Evolutionary conservation across 2,888 invertebrate genomes (phyloP).

Genomic region (Apeira syringaria): DNA sequence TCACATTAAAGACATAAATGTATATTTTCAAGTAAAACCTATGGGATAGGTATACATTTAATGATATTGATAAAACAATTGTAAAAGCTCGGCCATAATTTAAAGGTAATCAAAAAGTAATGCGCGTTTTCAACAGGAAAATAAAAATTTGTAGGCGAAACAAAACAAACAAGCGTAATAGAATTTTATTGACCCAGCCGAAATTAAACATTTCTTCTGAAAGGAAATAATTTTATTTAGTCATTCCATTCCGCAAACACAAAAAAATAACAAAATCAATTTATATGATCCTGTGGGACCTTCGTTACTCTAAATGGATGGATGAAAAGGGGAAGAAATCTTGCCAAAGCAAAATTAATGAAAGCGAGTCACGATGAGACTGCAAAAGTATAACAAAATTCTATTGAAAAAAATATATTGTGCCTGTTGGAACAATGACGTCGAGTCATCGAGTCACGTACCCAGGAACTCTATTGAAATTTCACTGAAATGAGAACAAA

Average conservation of each 20-base stretch:
- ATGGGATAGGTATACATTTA: too few relatives aligned
- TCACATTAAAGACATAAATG: too few relatives aligned
- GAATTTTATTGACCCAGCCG: slow-evolving; percentile 30
- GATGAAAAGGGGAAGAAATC: slow-evolving; percentile 47
- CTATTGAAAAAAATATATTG: slow-evolving; percentile 47
- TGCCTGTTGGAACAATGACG: slow-evolving; percentile 46
- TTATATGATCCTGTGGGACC: slow-evolving; percentile 43
- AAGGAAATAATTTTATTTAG: slow-evolving; percentile 23
- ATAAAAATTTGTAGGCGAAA: slow-evolving; percentile 17
- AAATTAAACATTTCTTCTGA: slow-evolving; percentile 28
- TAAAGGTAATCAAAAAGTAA: slow-evolving; percentile 9
- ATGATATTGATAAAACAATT: too few relatives aligned
- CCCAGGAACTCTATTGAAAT: slow-evolving; percentile 33
- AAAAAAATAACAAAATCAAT: slow-evolving; percentile 61
- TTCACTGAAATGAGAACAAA: slow-evolving; percentile 20
- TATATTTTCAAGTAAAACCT: too few relatives aligned
- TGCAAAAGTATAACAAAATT: slow-evolving; percentile 45
- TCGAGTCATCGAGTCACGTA: slow-evolving; percentile 36
- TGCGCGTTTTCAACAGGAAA: slow-evolving; percentile 8
- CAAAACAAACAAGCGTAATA: slow-evolving; percentile 30
- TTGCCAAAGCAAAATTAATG: slow-evolving; percentile 50
- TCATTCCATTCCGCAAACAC: slow-evolving; percentile 31
- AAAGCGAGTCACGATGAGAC: slow-evolving; percentile 51
- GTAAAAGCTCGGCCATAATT: not conserved
- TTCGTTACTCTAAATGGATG: slow-evolving; percentile 44